Evolutionary conservation across 1,140 invertebrate genomes (phyloP).

Genomic region (Zaprionus taronus): DNA sequence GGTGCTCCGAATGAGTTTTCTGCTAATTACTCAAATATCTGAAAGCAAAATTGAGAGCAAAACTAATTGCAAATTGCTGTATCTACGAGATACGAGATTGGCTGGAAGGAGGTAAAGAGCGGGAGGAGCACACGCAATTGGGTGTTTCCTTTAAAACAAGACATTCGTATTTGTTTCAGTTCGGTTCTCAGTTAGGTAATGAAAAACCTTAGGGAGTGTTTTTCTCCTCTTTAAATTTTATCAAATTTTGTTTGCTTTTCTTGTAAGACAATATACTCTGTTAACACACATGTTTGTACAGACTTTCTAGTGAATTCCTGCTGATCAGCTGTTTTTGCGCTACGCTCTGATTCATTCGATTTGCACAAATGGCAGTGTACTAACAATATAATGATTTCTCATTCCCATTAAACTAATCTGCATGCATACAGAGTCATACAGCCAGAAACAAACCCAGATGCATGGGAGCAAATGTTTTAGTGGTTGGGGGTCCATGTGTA

Average conservation of each 20-base stretch:
- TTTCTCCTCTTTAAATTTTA: neutral
- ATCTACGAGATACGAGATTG: slow-evolving; percentile 13
- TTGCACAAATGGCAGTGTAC: slow-evolving; percentile 16
- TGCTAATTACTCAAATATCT: slow-evolving; percentile 55
- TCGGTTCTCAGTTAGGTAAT: neutral
- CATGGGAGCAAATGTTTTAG: slow-evolving; percentile 12
- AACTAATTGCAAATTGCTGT: slow-evolving; percentile 69
- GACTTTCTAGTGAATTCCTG: slow-evolving; percentile 16
- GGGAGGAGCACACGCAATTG: neutral
- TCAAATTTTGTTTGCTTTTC: neutral
- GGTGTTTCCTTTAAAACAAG: neutral
- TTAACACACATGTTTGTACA: neutral
- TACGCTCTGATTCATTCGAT: slow-evolving; percentile 40
- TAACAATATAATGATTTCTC: slow-evolving; percentile 6
- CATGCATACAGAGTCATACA: slow-evolving; percentile 21
- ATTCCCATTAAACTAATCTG: slow-evolving; percentile 27
- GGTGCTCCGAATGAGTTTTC: slow-evolving; percentile 6
- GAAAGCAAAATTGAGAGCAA: slow-evolving; percentile 65
- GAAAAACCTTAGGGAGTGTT: neutral
- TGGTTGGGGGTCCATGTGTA: neutral
- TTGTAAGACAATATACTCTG: slow-evolving; percentile 10
- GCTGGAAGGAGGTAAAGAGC: neutral
- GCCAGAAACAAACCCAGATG: slow-evolving; percentile 4
- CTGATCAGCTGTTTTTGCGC: slow-evolving; percentile 31
- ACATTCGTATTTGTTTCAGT: neutral